Base-by-base conservation (phyloP, 2,113 vertebrate species). In the Caretta caretta region DNA sequence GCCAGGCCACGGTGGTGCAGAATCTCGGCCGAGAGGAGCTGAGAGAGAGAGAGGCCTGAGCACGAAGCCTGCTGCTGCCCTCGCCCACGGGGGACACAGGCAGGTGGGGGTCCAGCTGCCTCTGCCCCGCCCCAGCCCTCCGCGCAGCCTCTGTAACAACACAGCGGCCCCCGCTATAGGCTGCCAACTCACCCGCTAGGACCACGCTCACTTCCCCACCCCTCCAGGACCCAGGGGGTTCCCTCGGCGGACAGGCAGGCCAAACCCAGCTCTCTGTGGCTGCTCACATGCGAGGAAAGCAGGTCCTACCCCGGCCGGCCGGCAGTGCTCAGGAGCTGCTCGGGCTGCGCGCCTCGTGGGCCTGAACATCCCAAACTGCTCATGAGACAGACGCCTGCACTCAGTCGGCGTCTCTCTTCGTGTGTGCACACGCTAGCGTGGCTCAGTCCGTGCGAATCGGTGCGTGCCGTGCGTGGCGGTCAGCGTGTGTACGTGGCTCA, bases 21-120 rank as follows among this genome's bases (percentile, higher is more conserved):
- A 91, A 99, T 98, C 96, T 99, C 99, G 0, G 99, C 99, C 0
- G 98, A 97, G 90, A 99, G 97, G 89, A 98, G 98, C 99, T 99
- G 88, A 19, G 76, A 14, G 38, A 89, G 6, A 57, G 51, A 16
- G 24, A 7, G 4, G 1, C 1, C 29, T 13, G 50, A 79, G 53
- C 6, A 12, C 80, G 25, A 4, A 6, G 22, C 54, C 10, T 1
- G 51, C 83, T 20, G 25, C 46, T 6, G 31, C 31, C 14, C 62
- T 19, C 6, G 7, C 31, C 57, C 31, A 8, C 22, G 46, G 20
- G 19, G 13, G 16, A 56, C 22, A 56, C 29, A 16, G 31, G 13
- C 59, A 62, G 29, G 29, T 10, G 59, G 35, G 59, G 29, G 13
- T 31, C 29, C 59, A 31, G 59, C 29, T 6, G 27, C 29, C 48